Evolutionary conservation across 1,140 invertebrate genomes (phyloP).

Genomic region (Neodiprion fabricii): DNA sequence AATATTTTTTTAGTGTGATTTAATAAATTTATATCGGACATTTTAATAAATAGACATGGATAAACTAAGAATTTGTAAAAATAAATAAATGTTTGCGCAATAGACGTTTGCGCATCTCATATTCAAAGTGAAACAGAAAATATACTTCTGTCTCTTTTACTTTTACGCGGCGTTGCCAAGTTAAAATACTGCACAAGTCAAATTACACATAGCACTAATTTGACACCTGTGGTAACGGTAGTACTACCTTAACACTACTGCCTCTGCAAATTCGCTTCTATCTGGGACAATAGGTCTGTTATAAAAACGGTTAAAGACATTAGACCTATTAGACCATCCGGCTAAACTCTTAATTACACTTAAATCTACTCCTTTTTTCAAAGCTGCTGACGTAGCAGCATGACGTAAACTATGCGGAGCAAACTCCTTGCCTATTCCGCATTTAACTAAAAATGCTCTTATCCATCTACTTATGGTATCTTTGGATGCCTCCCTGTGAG

Average conservation of each 20-base stretch:
- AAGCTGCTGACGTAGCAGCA: constrained; percentile 22
- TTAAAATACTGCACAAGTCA: constrained; percentile 20
- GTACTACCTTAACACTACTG: neutral
- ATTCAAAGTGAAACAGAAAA: constrained; percentile 10
- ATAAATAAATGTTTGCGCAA: too few species aligned
- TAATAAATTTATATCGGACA: too few species aligned
- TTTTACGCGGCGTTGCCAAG: constrained; percentile 8
- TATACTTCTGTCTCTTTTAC: constrained; percentile 11
- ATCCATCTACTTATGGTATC: constrained; percentile 25
- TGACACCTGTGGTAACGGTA: constrained; percentile 12
- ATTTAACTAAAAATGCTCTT: constrained; percentile 15
- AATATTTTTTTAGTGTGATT: too few species aligned
- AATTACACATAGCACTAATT: constrained; percentile 29
- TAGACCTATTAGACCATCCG: neutral
- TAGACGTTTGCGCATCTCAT: too few species aligned
- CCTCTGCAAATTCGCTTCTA: constrained; percentile 19
- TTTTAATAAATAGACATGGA: too few species aligned
- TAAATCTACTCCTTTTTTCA: constrained; percentile 25
- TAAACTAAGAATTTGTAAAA: too few species aligned
- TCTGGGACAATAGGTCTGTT: constrained; percentile 17
- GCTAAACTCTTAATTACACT: constrained; percentile 12
- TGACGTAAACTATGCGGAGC: constrained; percentile 24
- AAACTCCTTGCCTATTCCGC: constrained; percentile 19
- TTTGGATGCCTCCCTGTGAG: constrained; percentile 12
- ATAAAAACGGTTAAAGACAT: constrained; percentile 21